Conservation (phyloP, 2,797 vertebrate species). For the Tympanoctomys barrerae region DNA sequence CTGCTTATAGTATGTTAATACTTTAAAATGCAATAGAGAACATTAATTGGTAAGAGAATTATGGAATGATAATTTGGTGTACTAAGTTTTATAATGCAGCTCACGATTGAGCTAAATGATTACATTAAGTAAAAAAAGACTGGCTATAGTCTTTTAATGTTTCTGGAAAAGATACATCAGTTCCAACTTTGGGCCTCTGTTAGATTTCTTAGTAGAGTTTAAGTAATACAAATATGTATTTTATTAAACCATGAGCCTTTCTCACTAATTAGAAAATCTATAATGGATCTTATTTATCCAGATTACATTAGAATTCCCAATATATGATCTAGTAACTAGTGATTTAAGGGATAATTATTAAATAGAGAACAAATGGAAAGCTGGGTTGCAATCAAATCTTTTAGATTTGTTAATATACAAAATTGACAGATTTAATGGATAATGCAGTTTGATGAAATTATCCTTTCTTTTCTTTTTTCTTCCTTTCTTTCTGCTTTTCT, state of each 20-base stretch:
- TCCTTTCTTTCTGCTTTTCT: too few relatives aligned
- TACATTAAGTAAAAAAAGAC: slow-evolving; percentile 10
- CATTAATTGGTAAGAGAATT: slow-evolving; percentile 48
- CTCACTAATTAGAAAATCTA: background rate
- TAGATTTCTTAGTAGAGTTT: background rate
- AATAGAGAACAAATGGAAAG: background rate
- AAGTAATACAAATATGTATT: background rate
- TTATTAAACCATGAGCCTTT: slow-evolving; percentile 20
- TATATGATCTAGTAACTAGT: background rate
- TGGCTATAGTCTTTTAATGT: slow-evolving; percentile 2
- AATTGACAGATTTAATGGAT: slow-evolving; percentile 20
- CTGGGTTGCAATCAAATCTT: background rate
- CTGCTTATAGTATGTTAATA: slow-evolving; percentile 16
- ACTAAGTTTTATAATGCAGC: background rate
- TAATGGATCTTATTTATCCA: background rate
- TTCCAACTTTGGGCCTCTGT: slow-evolving; percentile 1
- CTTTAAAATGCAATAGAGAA: background rate
- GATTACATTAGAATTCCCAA: slow-evolving; percentile 33
- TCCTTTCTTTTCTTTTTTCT: too few relatives aligned
- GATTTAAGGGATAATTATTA: background rate
- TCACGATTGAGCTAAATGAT: background rate
- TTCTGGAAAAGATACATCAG: background rate
- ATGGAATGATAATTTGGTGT: background rate
- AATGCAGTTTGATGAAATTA: background rate
- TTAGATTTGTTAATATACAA: slow-evolving; percentile 1